Conservation (phyloP, 2,797 vertebrate genomes). For the Pantherophis vulpinus region DNA sequence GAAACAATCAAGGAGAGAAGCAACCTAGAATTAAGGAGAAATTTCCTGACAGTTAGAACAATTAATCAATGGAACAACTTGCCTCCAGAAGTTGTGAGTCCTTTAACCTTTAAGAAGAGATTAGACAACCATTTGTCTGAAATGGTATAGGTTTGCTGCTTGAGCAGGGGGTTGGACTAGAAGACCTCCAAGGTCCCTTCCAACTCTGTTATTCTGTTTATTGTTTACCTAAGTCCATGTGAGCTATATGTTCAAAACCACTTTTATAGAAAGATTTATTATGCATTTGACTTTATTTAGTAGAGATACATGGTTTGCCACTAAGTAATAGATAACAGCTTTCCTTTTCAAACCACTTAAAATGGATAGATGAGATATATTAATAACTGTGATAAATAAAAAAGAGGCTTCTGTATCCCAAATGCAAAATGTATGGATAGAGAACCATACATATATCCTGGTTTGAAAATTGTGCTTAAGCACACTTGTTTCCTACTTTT, state of each 20-base stretch:
- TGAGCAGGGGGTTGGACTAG: no score
- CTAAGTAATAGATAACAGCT: neutral
- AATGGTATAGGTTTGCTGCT: no score
- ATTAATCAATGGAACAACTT: no score
- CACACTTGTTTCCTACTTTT: neutral
- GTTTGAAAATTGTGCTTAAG: neutral
- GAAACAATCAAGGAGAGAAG: no score
- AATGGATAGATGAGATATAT: neutral
- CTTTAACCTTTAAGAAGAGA: no score
- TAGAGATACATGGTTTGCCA: fast-evolving
- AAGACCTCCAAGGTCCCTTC: no score
- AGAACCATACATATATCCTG: neutral
- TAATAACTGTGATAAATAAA: neutral
- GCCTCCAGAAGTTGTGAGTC: no score
- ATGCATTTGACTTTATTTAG: neutral
- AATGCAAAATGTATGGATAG: neutral
- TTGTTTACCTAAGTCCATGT: neutral
- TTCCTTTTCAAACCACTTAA: slow-evolving; percentile 3
- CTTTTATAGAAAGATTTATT: neutral
- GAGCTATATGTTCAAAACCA: neutral
- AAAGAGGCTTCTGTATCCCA: neutral
- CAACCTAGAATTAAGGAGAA: no score
- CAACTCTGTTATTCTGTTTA: neutral
- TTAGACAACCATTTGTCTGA: no score
- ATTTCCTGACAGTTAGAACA: no score